phyloP scores from a whole-genome alignment of 2,797 vertebrate species.

The Syngnathus rostellatus region DNA sequence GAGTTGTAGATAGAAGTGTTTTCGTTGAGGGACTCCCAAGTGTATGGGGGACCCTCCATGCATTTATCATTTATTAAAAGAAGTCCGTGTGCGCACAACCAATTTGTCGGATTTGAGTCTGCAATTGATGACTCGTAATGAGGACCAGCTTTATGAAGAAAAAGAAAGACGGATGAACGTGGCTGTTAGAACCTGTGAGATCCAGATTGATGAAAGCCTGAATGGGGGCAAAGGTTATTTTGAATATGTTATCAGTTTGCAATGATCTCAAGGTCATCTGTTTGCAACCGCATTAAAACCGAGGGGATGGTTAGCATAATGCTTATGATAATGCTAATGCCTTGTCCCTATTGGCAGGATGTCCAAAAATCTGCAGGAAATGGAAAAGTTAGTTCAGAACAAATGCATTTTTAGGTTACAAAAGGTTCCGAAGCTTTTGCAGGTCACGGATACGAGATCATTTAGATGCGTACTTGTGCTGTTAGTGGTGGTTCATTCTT shows the following conservation, averaged over 20 bases:
- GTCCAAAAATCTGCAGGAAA: too few relatives aligned
- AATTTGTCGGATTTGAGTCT: too few relatives aligned
- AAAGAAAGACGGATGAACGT: not conserved
- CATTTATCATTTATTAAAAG: not conserved
- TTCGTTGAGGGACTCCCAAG: not conserved
- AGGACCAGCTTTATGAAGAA: not conserved
- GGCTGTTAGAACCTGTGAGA: not conserved
- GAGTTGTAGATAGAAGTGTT: not conserved
- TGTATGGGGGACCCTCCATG: not conserved
- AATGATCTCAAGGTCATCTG: too few relatives aligned
- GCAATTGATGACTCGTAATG: not conserved
- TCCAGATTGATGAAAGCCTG: not conserved
- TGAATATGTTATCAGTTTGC: too few relatives aligned
- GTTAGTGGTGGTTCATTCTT: slow-evolving; percentile 36
- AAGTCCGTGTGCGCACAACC: not conserved
- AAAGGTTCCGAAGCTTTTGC: not conserved
- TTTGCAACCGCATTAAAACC: too few relatives aligned
- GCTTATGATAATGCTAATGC: too few relatives aligned
- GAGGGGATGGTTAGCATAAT: too few relatives aligned
- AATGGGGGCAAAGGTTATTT: too few relatives aligned
- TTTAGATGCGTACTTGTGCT: slow-evolving; percentile 10
- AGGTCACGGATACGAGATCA: not conserved
- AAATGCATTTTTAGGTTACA: too few relatives aligned
- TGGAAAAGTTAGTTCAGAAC: too few relatives aligned
- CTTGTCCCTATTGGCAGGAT: too few relatives aligned